phyloP scores from a whole-genome alignment of 2,888 invertebrate species.

The Rhagonycha fulva region DNA sequence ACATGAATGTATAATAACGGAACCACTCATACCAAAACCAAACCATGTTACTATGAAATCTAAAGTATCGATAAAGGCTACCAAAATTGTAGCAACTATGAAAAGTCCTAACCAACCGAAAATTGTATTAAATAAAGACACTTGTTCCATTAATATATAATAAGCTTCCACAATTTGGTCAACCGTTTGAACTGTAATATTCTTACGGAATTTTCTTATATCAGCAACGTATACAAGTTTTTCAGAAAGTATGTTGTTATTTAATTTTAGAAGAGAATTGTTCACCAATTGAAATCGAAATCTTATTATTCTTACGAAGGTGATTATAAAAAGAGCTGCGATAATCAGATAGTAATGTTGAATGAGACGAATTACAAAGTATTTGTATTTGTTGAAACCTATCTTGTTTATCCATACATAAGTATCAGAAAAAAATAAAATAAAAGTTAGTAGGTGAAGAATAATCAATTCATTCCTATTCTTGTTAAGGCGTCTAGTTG shows the following conservation, averaged over 20 bases:
- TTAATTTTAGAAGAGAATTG: neutral
- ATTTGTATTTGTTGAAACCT: neutral
- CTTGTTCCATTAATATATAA: neutral
- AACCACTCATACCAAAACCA: neutral
- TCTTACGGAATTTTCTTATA: neutral
- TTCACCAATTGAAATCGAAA: neutral
- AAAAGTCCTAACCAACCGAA: neutral
- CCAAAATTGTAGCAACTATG: neutral
- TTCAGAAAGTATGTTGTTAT: neutral
- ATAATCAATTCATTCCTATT: neutral
- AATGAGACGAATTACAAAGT: neutral
- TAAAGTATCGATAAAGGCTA: neutral
- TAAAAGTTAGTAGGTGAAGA: neutral
- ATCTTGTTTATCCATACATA: neutral
- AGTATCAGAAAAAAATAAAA: neutral
- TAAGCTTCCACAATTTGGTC: neutral
- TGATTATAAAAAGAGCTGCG: neutral
- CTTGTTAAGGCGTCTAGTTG: neutral
- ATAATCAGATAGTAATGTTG: neutral
- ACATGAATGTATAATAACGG: neutral
- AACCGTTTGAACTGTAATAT: neutral
- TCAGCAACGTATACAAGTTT: neutral
- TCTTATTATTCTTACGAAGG: neutral
- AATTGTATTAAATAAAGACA: neutral
- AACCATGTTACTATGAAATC: neutral